Conservation (phyloP, 35 echinoderm and acorn worm genomes). For the Chiridota heheva region DNA sequence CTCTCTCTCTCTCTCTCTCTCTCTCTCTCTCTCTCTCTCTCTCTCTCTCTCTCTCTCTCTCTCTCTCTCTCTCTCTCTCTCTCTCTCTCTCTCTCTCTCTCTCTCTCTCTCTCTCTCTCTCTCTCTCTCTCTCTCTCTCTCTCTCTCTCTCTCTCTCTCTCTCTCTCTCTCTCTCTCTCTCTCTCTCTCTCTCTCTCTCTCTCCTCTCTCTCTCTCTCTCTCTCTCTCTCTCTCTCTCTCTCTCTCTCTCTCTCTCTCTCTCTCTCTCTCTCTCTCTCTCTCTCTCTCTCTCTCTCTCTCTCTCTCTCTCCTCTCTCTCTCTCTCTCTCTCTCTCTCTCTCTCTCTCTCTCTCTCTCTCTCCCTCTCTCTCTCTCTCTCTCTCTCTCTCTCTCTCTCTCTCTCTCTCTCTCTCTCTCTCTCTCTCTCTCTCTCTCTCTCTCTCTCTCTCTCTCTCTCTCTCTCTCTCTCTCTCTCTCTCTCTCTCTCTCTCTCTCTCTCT, state of each 20-base stretch:
- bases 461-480: conserved; percentile 6
- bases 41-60: conserved; percentile 49
- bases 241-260: conserved; percentile 49
- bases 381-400: conserved; percentile 49
- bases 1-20: conserved; percentile 49
- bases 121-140: conserved; percentile 49
- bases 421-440: conserved; percentile 49
- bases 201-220: conserved; percentile 48
- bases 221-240: conserved; percentile 49
- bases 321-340: conserved; percentile 49
- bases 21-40: conserved; percentile 49
- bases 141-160: conserved; percentile 49
- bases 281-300: conserved; percentile 49
- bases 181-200: conserved; percentile 49
- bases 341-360: conserved; percentile 49
- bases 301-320: conserved; percentile 46
- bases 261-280: conserved; percentile 49
- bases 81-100: conserved; percentile 49
- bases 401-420: conserved; percentile 49
- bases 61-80: conserved; percentile 49
- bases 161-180: conserved; percentile 49
- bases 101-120: conserved; percentile 49
- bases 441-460: conserved; percentile 33
- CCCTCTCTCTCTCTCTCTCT: conserved; percentile 46
- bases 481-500: conserved; percentile 6